These are phyloP conservation scores for Gerris buenoi DNA, from an alignment of 1,140 invertebrate genomes.

Conservation along the genomic window DNA sequence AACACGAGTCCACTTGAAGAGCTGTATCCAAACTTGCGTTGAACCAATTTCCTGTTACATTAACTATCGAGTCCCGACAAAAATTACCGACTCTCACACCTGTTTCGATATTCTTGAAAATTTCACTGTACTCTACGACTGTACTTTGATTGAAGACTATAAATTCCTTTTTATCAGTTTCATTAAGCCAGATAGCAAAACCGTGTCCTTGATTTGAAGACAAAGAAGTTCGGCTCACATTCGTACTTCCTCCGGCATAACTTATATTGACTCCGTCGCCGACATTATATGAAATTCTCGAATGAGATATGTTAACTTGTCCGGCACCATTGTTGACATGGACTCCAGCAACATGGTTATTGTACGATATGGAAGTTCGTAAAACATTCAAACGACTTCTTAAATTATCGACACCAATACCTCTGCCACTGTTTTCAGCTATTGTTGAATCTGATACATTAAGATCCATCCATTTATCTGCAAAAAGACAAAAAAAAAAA, in stretches of 20 bases:
- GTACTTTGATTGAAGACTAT: slow-evolving; percentile 66
- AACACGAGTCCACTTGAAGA: slow-evolving; percentile 63
- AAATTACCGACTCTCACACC: slow-evolving; percentile 70
- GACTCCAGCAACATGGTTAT: slow-evolving; percentile 73
- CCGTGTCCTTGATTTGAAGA: slow-evolving; percentile 71
- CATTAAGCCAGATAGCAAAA: slow-evolving; percentile 57
- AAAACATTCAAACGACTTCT: slow-evolving; percentile 65
- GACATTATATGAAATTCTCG: slow-evolving; percentile 74
- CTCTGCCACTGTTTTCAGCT: slow-evolving; percentile 80
- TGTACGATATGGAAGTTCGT: slow-evolving; percentile 65
- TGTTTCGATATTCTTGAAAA: slow-evolving; percentile 66
- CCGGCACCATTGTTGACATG: slow-evolving; percentile 71
- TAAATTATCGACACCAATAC: slow-evolving; percentile 70
- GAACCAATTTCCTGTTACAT: slow-evolving; percentile 74
- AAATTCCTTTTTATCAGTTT: slow-evolving; percentile 61
- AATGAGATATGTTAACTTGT: slow-evolving; percentile 84
- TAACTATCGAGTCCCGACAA: slow-evolving; percentile 47
- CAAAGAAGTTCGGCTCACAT: slow-evolving; percentile 65
- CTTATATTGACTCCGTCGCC: slow-evolving; percentile 86
- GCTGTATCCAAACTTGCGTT: slow-evolving; percentile 57
- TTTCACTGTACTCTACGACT: slow-evolving; percentile 68
- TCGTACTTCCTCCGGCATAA: slow-evolving; percentile 74
- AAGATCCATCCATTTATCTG: slow-evolving; percentile 70
- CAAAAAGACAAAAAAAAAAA: slow-evolving; percentile 20
- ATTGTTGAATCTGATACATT: slow-evolving; percentile 72